Evolutionary conservation across 1,140 invertebrate genomes (phyloP).

Genomic region (Calephelis nemesis): DNA sequence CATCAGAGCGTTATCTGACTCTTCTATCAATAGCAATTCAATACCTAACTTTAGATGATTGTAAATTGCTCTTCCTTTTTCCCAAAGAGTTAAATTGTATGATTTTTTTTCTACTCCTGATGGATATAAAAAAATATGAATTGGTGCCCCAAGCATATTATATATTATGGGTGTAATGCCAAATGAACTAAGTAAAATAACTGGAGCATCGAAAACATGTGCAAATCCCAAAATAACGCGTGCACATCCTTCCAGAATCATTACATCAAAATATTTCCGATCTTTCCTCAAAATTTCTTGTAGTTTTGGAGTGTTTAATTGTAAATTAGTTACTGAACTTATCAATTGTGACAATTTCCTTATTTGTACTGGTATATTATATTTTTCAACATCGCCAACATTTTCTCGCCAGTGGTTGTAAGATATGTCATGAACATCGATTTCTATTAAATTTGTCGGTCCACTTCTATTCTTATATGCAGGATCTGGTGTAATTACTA

Average conservation of each 20-base stretch:
- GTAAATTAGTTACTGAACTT: background rate
- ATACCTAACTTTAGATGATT: slow-evolving; percentile 43
- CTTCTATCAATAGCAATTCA: background rate
- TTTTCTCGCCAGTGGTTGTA: slow-evolving; percentile 29
- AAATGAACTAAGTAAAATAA: slow-evolving; percentile 43
- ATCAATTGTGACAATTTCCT: background rate
- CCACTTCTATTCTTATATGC: background rate
- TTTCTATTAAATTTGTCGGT: slow-evolving; percentile 45
- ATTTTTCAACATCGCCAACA: background rate
- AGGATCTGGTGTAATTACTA: slow-evolving; percentile 56
- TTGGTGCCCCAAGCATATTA: slow-evolving; percentile 33
- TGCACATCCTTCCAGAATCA: slow-evolving; percentile 14
- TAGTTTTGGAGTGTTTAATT: slow-evolving; percentile 1
- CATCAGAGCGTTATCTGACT: slow-evolving; percentile 45
- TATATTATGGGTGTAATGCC: slow-evolving; percentile 29
- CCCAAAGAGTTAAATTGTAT: slow-evolving; percentile 33
- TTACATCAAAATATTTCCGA: slow-evolving; percentile 14
- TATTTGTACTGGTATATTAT: background rate
- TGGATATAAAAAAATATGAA: slow-evolving; percentile 37
- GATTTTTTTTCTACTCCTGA: slow-evolving; percentile 28
- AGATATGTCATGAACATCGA: slow-evolving; percentile 43
- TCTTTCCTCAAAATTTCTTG: slow-evolving; percentile 3
- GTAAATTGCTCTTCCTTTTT: slow-evolving; percentile 31
- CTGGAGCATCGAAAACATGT: slow-evolving; percentile 42
- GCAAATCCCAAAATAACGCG: slow-evolving; percentile 1